Evolutionary conservation across 1,140 invertebrate species (phyloP).

Genomic region (Drosophila lini): DNA sequence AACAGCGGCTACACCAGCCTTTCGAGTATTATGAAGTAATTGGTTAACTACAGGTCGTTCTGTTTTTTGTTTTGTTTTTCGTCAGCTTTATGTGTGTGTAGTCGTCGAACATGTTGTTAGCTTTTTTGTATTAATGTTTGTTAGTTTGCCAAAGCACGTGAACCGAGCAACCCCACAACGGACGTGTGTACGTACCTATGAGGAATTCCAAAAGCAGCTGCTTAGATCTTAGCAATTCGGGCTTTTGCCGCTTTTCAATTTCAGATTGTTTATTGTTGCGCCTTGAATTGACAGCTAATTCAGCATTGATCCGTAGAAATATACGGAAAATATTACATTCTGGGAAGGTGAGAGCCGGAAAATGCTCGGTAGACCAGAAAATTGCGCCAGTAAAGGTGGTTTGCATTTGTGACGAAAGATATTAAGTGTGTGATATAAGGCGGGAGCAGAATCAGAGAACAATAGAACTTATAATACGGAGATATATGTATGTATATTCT

Average conservation of each 20-base stretch:
- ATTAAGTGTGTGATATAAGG: slow-evolving; percentile 53
- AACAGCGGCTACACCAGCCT: slow-evolving; percentile 78
- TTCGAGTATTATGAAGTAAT: slow-evolving; percentile 82
- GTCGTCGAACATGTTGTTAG: slow-evolving; percentile 41
- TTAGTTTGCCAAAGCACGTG: slow-evolving; percentile 51
- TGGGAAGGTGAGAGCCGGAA: neutral
- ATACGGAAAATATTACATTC: neutral
- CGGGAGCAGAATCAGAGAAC: slow-evolving; percentile 35
- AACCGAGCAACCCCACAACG: slow-evolving; percentile 14
- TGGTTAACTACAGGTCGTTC: slow-evolving; percentile 13
- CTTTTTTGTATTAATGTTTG: slow-evolving; percentile 45
- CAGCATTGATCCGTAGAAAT: neutral
- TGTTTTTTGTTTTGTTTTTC: slow-evolving; percentile 28
- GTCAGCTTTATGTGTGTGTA: slow-evolving; percentile 41
- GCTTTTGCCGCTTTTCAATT: slow-evolving; percentile 3
- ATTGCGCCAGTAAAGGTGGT: slow-evolving; percentile 5
- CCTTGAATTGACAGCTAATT: neutral
- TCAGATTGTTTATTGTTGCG: neutral
- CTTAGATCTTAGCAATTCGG: slow-evolving; percentile 1
- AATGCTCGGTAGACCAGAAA: neutral
- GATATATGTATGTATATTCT: slow-evolving; percentile 7
- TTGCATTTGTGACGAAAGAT: slow-evolving; percentile 23
- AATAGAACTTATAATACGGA: slow-evolving; percentile 43
- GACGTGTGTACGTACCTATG: slow-evolving; percentile 25
- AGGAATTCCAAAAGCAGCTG: slow-evolving; percentile 26